Evolutionary conservation across 2,797 vertebrate species (phyloP).

Genomic region (Acropternis orthonyx): DNA sequence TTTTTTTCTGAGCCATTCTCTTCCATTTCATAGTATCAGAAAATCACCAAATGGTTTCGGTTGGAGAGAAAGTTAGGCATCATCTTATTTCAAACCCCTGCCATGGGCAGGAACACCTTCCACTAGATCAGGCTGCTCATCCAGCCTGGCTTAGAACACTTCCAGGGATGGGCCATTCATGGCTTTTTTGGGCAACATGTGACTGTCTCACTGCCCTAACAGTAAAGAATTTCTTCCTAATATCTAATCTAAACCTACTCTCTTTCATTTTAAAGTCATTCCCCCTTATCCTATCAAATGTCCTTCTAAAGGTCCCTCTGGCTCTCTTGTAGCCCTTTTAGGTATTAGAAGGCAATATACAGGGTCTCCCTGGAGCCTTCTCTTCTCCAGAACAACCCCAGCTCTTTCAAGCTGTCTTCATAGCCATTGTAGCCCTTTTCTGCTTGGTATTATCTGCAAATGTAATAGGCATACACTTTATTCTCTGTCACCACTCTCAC

Average conservation of each 20-base stretch:
- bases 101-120: background rate
- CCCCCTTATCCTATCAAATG: background rate
- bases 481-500: background rate
- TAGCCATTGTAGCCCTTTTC: background rate
- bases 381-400: background rate
- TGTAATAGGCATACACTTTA: background rate
- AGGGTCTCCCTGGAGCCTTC: background rate
- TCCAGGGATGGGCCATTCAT: background rate
- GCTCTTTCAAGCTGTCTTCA: background rate
- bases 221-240: background rate
- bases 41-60: background rate
- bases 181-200: background rate
- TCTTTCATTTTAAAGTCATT: background rate
- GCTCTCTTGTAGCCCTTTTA: background rate
- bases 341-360: background rate
- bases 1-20: background rate
- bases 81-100: background rate
- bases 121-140: background rate
- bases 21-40: background rate
- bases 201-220: accelerated
- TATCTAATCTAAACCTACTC: background rate
- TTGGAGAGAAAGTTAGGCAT: background rate
- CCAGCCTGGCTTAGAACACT: background rate
- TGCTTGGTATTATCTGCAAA: background rate
- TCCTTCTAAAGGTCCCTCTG: background rate